Conservation (phyloP, 2,888 invertebrate genomes). For the Tenthredo livida region DNA sequence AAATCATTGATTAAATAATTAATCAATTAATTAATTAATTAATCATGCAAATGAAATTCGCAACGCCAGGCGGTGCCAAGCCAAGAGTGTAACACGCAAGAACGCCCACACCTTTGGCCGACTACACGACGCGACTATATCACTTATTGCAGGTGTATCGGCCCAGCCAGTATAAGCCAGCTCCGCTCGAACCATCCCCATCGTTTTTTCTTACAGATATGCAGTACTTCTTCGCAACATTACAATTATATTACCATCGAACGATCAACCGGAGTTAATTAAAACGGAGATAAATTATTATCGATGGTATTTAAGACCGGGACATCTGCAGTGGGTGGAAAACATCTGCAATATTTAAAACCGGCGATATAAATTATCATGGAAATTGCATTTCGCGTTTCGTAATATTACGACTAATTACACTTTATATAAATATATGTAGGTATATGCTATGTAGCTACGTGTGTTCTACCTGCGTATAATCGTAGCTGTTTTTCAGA, state of each 20-base stretch:
- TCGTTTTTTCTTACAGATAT: background rate
- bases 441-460: too few species aligned
- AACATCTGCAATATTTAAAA: slow-evolving; percentile 23
- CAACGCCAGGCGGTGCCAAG: background rate
- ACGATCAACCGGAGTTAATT: slow-evolving; percentile 27
- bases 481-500: background rate
- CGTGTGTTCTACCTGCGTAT: background rate
- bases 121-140: slow-evolving; percentile 25
- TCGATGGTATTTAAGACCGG: background rate
- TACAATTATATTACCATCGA: slow-evolving; percentile 44
- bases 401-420: background rate
- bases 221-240: slow-evolving; percentile 21
- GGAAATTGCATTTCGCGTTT: background rate
- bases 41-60: slow-evolving; percentile 50
- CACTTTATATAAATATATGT: background rate
- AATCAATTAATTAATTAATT: slow-evolving; percentile 43
- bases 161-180: too few species aligned
- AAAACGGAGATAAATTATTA: slow-evolving; percentile 32
- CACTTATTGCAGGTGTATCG: slow-evolving; percentile 40
- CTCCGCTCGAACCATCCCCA: background rate
- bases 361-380: background rate
- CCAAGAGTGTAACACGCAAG: slow-evolving; percentile 30
- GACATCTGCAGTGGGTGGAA: slow-evolving; percentile 33
- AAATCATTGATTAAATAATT: slow-evolving; percentile 25
- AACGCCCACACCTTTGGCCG: slow-evolving; percentile 43